Conservation (phyloP, 2,888 invertebrate genomes). For the Hydrotaea cyrtoneurina region DNA sequence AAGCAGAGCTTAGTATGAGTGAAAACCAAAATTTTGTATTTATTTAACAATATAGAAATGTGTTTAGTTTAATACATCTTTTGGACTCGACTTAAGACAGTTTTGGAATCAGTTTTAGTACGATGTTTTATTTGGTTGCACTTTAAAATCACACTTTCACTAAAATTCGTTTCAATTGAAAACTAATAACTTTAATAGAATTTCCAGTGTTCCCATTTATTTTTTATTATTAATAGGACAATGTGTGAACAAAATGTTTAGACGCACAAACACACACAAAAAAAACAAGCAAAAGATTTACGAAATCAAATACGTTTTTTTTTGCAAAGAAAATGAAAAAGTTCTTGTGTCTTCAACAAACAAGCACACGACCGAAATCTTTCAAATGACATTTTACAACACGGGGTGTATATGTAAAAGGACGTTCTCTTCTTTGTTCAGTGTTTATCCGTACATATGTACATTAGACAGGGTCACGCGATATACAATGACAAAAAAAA, state of each 20-base stretch:
- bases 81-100: no score
- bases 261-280: no score
- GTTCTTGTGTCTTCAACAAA: constrained; percentile 12
- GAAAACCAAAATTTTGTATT: no score
- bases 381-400: constrained; percentile 54
- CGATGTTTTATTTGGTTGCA: no score
- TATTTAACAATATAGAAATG: no score
- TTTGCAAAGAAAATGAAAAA: constrained; percentile 36
- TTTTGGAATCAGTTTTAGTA: no score
- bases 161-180: not conserved
- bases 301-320: constrained; percentile 54
- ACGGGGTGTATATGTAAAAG: constrained; percentile 38
- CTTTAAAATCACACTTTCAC: no score
- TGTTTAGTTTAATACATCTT: no score
- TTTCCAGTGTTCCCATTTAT: no score
- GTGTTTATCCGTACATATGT: not conserved
- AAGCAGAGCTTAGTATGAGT: no score
- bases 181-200: not conserved
- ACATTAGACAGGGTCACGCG: no score
- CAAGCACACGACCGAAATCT: constrained; percentile 34
- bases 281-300: constrained; percentile 1
- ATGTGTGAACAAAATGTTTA: constrained; percentile 2
- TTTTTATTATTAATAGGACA: constrained; percentile 6
- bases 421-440: constrained; percentile 28
- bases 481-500: no score